Conservation (phyloP, 2,113 vertebrate genomes). For the Epinephelus cyanopodus region DNA sequence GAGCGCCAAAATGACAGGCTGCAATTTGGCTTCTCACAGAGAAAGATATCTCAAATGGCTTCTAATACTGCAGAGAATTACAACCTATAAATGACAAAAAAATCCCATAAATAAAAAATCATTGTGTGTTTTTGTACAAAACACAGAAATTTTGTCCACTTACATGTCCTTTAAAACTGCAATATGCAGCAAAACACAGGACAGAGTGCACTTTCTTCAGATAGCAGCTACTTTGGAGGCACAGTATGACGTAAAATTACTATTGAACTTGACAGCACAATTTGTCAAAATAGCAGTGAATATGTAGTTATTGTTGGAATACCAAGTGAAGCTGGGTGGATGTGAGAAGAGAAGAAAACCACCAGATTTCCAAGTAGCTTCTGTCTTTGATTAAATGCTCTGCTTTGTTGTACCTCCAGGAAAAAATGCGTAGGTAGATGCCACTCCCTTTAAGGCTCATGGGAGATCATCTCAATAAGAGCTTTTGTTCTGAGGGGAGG, state of each 20-base stretch:
- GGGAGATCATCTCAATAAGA: background rate
- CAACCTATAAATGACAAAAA: background rate
- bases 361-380: background rate
- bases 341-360: background rate
- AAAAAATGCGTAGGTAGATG: constrained; percentile 35
- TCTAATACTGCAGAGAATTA: background rate
- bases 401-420: background rate
- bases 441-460: constrained; percentile 20
- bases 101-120: background rate
- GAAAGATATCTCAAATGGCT: background rate
- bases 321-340: background rate
- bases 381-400: constrained; percentile 19
- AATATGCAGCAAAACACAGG: background rate
- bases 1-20: background rate
- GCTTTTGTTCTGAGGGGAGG: background rate
- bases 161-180: background rate
- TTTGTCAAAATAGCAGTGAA: background rate
- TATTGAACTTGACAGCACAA: background rate
- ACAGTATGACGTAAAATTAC: background rate
- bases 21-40: background rate
- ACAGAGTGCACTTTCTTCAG: background rate
- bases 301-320: background rate
- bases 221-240: background rate
- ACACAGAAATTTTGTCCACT: background rate
- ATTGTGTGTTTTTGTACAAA: background rate